Percentiles rank a stretch among this genome's conserved stretches.
phyloP scores from a whole-genome alignment of 23 tunicate species.

The Halocynthia aurantium region DNA sequence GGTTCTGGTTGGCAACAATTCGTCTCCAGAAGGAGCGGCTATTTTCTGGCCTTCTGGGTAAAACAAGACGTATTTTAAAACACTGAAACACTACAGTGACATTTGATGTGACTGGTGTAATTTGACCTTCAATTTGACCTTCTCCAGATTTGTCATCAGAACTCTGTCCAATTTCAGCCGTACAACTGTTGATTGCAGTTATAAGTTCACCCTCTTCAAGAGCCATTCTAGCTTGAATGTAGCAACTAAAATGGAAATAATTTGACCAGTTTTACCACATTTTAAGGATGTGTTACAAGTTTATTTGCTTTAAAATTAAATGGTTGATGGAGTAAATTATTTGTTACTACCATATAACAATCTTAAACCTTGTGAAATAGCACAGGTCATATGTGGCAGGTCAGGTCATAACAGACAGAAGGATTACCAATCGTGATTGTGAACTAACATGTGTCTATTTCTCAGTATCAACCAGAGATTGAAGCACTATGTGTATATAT shows the following conservation, averaged over 20 bases:
- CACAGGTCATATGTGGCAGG: too few species aligned
- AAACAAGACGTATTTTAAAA: not conserved
- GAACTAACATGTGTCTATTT: too few species aligned
- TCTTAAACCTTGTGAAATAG: too few species aligned
- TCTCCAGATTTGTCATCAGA: not conserved
- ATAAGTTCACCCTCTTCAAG: conserved; percentile 25
- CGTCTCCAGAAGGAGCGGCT: not conserved
- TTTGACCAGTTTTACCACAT: too few species aligned
- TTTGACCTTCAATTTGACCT: conserved; percentile 1
- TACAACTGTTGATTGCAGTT: conserved; percentile 46
- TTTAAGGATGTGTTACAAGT: too few species aligned
- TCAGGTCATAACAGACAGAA: too few species aligned
- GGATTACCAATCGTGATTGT: too few species aligned
- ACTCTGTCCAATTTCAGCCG: conserved; percentile 43
- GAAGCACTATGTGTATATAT: too few species aligned
- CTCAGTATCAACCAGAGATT: too few species aligned
- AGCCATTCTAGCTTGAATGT: conserved; percentile 69
- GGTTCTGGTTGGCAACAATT: not conserved
- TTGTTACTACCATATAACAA: too few species aligned
- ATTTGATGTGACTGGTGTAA: not conserved
- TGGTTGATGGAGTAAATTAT: too few species aligned
- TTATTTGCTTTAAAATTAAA: too few species aligned
- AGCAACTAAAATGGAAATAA: conserved; percentile 34
- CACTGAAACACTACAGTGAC: not conserved
- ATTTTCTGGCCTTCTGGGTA: not conserved